Evolutionary conservation across 2,797 vertebrate species (phyloP).

Genomic region (Cryptoprocta ferox): DNA sequence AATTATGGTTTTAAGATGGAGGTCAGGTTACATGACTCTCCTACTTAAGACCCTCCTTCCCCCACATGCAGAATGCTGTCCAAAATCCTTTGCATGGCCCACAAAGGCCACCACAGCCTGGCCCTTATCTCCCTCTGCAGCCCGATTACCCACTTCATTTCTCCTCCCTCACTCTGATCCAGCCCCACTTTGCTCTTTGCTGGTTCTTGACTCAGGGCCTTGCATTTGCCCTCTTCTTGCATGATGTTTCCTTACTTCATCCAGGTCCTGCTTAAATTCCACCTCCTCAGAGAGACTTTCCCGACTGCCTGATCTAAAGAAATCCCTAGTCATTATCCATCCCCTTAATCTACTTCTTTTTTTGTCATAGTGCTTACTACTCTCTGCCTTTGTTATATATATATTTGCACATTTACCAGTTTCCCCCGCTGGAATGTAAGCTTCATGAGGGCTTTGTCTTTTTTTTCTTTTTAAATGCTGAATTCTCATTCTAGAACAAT

Average conservation of each 20-base stretch:
- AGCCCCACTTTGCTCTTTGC: neutral
- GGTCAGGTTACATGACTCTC: neutral
- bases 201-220: neutral
- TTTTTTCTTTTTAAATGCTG: neutral
- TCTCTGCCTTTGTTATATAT: neutral
- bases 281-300: neutral
- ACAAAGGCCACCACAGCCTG: neutral
- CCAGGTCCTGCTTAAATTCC: neutral
- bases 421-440: neutral
- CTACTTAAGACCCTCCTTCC: neutral
- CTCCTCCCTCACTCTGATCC: neutral
- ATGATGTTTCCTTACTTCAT: neutral
- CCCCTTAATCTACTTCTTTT: neutral
- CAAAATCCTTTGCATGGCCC: neutral
- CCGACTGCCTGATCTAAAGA: neutral
- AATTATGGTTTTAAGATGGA: neutral
- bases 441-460: neutral
- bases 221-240: neutral
- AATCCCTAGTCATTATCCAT: neutral
- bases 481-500: constrained; percentile 21
- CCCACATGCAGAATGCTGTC: neutral
- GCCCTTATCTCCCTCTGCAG: neutral
- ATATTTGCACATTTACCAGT: neutral
- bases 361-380: neutral
- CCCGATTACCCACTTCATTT: neutral